A percentile compares a stretch with the other conserved stretches of the same genome.
phyloP scores from a whole-genome alignment of 2,113 vertebrate genomes.

The Lampris incognitus region DNA sequence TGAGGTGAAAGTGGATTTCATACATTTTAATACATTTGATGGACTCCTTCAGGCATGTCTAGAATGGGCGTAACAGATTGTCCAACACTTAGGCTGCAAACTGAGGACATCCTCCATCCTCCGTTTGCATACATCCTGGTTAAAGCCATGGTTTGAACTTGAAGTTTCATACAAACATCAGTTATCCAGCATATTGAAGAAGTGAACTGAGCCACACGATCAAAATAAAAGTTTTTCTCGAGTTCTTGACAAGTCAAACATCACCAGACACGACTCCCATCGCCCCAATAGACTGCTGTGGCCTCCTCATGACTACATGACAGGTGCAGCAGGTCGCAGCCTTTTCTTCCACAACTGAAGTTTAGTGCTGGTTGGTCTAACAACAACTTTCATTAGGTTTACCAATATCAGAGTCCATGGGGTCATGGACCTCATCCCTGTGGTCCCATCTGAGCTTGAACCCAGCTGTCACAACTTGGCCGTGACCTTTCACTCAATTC shows the following conservation, averaged over 20 bases:
- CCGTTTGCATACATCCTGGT: no score
- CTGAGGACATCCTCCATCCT: no score
- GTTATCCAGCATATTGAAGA: no score
- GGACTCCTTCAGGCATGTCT: constrained; percentile 6
- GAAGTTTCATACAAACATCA: no score
- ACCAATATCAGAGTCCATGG: constrained; percentile 11
- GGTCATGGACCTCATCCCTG: constrained; percentile 37
- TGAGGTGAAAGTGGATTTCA: constrained; percentile 2
- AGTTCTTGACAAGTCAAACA: no score
- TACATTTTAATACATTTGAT: constrained; percentile 46
- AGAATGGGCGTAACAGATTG: constrained; percentile 12
- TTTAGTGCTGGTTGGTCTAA: constrained; percentile 35
- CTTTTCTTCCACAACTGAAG: constrained; percentile 34
- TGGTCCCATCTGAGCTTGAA: constrained; percentile 62
- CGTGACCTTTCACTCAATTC: constrained; percentile 25
- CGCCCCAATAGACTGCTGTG: no score
- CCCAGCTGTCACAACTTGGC: constrained; percentile 18
- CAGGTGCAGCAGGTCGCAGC: constrained; percentile 5
- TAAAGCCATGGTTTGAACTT: no score
- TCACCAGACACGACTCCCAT: no score
- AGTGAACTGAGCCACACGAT: no score
- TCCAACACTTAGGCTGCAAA: no score
- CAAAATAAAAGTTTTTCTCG: no score
- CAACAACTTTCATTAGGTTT: constrained; percentile 46
- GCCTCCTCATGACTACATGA: no score